Base-by-base conservation (phyloP, 2,888 invertebrate species). In the Apamea anceps region DNA sequence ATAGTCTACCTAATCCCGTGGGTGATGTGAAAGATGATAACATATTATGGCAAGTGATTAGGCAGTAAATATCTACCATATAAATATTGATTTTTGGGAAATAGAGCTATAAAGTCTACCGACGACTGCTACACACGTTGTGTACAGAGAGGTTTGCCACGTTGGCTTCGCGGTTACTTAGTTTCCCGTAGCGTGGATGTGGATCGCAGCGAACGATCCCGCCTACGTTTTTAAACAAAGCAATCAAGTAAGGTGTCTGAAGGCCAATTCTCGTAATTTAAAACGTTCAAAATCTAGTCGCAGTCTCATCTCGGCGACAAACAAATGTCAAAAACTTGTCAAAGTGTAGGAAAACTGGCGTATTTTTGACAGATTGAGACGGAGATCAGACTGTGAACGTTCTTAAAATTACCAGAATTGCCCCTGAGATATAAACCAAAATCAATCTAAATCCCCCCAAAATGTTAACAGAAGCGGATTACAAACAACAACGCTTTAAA, bases 401-500 rank as follows among this genome's bases (percentile, higher is more conserved):
- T n/a, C n/a, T n/a, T n/a, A n/a, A n/a, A n/a, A n/a, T n/a, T n/a
- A n/a, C n/a, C n/a, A n/a, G n/a, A n/a, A n/a, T n/a, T n/a, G n/a
- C n/a, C n/a, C n/a, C n/a, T n/a, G 12, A 28, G 1, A 45, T 0
- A 12, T 18, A 28, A 28, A 28, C 28, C 12, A 48, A 48, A 68
- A 68, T 13, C 15, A 25, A 51, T 10, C 25, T 28, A 21, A 28
- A 13, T 63, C 8, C 8, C 3, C 45, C 45, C 18, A 42, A 66
- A 79, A 70, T 72, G 28, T 66, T 51, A 72, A 75, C 60, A 28
- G 60, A 65, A 71, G 28, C 75, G 37, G 83, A 66, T 67, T 48
- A 51, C 60, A 54, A 75, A 66, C 54, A 60, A 60, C 51, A 81
- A 45, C 54, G 28, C 63, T 81, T 87, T 78, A 68, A 81, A 75